Conservation (phyloP, 2,888 invertebrate genomes). For the Ichneumon xanthorius region DNA sequence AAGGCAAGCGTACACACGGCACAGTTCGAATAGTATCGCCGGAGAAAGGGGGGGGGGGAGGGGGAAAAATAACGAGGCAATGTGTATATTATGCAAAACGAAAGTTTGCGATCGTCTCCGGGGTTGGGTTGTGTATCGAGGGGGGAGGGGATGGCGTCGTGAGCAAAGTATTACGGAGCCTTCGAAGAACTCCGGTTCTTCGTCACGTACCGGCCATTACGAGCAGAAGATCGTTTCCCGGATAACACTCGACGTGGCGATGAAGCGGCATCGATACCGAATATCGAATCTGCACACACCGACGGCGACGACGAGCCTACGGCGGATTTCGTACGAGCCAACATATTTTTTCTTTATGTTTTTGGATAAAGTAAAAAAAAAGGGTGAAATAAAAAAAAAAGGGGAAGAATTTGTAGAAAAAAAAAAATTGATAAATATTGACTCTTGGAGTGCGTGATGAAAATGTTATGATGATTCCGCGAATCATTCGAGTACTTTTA, state of each 20-base stretch:
- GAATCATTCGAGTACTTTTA: too few relatives aligned
- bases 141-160: slow-evolving; percentile 63
- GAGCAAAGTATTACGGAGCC: slow-evolving; percentile 62
- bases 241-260: slow-evolving; percentile 70
- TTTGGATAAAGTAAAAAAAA: not conserved
- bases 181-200: slow-evolving; percentile 61
- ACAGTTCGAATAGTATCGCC: slow-evolving; percentile 36
- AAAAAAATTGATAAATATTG: not conserved
- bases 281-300: slow-evolving; percentile 70
- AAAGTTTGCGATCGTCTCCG: slow-evolving; percentile 57
- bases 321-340: slow-evolving; percentile 28
- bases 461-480: not conserved
- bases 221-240: slow-evolving; percentile 70
- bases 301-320: slow-evolving; percentile 26
- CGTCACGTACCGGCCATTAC: slow-evolving; percentile 77
- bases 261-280: slow-evolving; percentile 72
- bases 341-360: slow-evolving; percentile 12
- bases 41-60: not conserved
- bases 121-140: slow-evolving; percentile 61
- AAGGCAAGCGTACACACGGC: slow-evolving; percentile 31
- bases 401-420: not conserved
- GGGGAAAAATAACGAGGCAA: slow-evolving; percentile 65
- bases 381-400: not conserved
- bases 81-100: slow-evolving; percentile 79
- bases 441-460: not conserved